Evolutionary conservation across 2,888 invertebrate genomes (phyloP), one percentile per base, ranked within the genome.

Genomic region (Hofmannophila pseudospretella): DNA sequence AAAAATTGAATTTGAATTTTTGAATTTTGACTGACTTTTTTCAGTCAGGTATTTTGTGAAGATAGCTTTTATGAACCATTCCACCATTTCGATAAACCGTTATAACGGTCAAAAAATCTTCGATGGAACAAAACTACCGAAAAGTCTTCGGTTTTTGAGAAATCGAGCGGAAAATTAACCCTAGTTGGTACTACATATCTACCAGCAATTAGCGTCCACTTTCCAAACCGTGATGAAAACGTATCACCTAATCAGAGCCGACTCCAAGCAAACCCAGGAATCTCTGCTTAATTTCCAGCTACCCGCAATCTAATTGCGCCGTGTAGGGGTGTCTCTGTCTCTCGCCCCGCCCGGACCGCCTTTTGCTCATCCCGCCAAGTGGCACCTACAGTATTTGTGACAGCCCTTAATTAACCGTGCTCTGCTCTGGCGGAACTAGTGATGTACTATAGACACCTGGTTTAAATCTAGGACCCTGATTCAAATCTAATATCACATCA

Each of bases 331-430:
- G 33, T 36, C 36, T 51, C 45, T 40, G 33, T 36, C 36, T 51
- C 45, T 35, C 38, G 44, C 36, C 11, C 16, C 48, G 47, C 36
- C 45, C 53, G 27, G 4, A 12, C 67, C 73, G 70, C 75, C 76
- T 66, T 70, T 69, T 65, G 62, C 70, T 66, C 70, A 71, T 75
- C 70, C 70, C 51, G 53, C 45, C 38, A 65, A 73, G 70, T 71
- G 67, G 50, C 51, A 39, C 58, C 62, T 54, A 49, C 58, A 58
- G 63, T 58, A 55, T 48, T 55, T 64, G 66, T 51, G 65, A 68
- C 69, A 68, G 56, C 52, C 58, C 61, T 74, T 76, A 75, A 77
- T 76, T 75, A 76, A 74, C 60, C 67, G 58, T 37, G 28, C 27
- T n/a, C 9, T n/a, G n/a, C n/a, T 26, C 14, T 22, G 32, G 27